phyloP scores from a whole-genome alignment of 2,888 invertebrate species.

The Drosophila cognata region DNA sequence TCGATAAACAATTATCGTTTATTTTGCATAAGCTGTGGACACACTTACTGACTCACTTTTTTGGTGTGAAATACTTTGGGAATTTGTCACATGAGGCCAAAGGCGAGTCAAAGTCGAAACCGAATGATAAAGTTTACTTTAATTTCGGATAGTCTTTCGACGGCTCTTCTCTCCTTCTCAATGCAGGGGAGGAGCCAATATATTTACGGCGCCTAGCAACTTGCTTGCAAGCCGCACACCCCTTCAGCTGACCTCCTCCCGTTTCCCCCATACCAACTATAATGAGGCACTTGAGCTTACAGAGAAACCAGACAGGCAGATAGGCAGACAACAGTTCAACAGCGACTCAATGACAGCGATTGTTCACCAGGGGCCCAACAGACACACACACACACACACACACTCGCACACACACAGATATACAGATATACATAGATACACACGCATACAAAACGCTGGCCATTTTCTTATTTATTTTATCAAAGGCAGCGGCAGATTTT shows the following conservation, averaged over 20 bases:
- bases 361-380: constrained; percentile 51
- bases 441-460: constrained; percentile 59
- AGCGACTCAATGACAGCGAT: constrained; percentile 62
- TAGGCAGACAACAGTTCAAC: constrained; percentile 19
- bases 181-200: neutral
- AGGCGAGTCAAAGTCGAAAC: neutral
- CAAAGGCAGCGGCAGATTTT: constrained; percentile 66
- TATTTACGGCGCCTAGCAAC: constrained; percentile 59
- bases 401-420: constrained; percentile 4
- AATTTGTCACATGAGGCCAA: constrained; percentile 14
- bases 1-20: constrained; percentile 14
- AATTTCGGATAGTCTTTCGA: neutral
- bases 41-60: constrained; percentile 6
- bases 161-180: neutral
- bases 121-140: constrained; percentile 11
- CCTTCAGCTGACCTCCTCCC: constrained; percentile 26
- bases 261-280: constrained; percentile 30
- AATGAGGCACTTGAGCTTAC: constrained; percentile 70
- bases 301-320: constrained; percentile 12
- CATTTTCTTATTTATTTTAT: constrained; percentile 74
- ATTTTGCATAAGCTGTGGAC: neutral
- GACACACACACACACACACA: constrained; percentile 27
- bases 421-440: constrained; percentile 21
- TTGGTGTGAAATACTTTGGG: neutral
- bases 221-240: constrained; percentile 28